A percentile compares a stretch with the other conserved stretches of the same genome.
phyloP scores from a whole-genome alignment of 2,888 invertebrate genomes.

The Callosobruchus maculatus region DNA sequence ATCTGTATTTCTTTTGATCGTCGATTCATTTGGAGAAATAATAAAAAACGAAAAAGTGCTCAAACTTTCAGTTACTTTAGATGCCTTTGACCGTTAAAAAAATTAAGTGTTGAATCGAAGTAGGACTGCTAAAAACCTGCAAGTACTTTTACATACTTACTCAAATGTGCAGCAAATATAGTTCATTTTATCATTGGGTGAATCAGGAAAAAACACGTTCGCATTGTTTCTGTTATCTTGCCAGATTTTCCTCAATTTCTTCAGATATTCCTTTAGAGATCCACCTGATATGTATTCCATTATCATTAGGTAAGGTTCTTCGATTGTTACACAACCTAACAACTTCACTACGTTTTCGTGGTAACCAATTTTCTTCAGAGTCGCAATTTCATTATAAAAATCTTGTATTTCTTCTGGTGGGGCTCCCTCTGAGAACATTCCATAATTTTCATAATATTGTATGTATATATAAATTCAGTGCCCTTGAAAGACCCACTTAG shows the following conservation, averaged over 20 bases:
- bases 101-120: too few relatives aligned
- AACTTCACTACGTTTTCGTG: constrained; percentile 74
- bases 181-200: neutral
- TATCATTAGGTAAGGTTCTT: constrained; percentile 67
- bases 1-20: too few relatives aligned
- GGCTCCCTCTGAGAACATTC: constrained; percentile 49
- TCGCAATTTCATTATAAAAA: constrained; percentile 72
- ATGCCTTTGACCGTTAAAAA: too few relatives aligned
- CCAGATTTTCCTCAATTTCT: constrained; percentile 49
- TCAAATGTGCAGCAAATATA: neutral
- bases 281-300: constrained; percentile 79
- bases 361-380: constrained; percentile 64
- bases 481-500: too few relatives aligned
- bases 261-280: constrained; percentile 64
- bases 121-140: too few relatives aligned
- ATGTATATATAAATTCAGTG: too few relatives aligned
- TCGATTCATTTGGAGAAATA: too few relatives aligned
- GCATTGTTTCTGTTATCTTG: constrained; percentile 18
- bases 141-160: neutral
- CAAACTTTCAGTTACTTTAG: too few relatives aligned
- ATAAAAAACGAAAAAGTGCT: too few relatives aligned
- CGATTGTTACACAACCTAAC: constrained; percentile 69
- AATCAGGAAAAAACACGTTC: constrained; percentile 31
- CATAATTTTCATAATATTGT: neutral
- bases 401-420: constrained; percentile 62